Conservation (phyloP, 2,113 vertebrate species). For the Taxidea taxus region DNA sequence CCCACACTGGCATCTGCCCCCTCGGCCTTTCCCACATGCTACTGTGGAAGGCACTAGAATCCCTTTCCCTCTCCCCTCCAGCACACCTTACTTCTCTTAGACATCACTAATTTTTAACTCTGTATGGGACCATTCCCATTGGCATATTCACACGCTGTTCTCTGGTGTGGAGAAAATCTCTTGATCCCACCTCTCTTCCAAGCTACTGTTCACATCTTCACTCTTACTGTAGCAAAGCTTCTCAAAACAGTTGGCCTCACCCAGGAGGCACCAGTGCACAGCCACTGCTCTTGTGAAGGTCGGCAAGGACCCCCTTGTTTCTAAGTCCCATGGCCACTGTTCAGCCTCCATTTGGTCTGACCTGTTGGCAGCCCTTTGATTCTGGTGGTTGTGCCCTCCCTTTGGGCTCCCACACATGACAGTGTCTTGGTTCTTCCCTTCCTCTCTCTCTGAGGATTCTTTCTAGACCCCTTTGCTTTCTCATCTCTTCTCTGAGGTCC, state of each 20-base stretch:
- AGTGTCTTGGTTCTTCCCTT: background rate
- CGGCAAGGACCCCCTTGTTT: background rate
- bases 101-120: background rate
- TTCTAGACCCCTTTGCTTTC: background rate
- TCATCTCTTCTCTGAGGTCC: background rate
- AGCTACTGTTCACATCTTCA: background rate
- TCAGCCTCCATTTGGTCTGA: background rate
- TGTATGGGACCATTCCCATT: background rate
- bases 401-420: background rate
- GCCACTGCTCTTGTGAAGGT: background rate
- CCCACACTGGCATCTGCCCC: background rate
- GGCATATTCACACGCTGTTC: background rate
- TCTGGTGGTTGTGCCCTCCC: fast-evolving
- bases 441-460: background rate
- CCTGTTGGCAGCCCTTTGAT: background rate
- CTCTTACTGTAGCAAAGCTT: background rate
- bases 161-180: background rate
- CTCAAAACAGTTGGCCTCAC: background rate
- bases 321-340: background rate
- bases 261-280: background rate
- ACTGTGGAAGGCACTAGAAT: fast-evolving
- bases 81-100: background rate
- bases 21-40: background rate
- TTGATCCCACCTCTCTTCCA: background rate
- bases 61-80: background rate